Evolutionary conservation across 2,888 invertebrate species (phyloP).

Genomic region (Strigamia crassipes): DNA sequence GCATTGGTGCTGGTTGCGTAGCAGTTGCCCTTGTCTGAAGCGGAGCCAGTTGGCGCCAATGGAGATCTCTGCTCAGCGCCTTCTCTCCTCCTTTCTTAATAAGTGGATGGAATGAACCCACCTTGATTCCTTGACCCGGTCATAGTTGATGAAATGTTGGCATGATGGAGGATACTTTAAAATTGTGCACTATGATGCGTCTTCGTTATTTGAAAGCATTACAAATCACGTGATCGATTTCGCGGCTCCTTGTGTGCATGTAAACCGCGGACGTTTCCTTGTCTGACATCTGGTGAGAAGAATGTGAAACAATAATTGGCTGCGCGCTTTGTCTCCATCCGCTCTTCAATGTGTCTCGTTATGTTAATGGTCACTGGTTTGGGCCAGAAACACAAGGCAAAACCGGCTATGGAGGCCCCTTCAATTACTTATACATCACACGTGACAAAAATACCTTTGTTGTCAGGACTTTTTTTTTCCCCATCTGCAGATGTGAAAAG

Average conservation of each 20-base stretch:
- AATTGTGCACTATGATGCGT: conserved; percentile 42
- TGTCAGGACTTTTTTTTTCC: background rate
- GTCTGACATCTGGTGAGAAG: conserved; percentile 46
- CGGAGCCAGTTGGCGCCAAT: conserved; percentile 31
- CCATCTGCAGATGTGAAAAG: background rate
- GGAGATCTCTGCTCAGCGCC: conserved; percentile 25
- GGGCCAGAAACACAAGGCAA: background rate
- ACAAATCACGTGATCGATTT: conserved; percentile 42
- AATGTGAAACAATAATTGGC: conserved; percentile 44
- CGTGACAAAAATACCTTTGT: background rate
- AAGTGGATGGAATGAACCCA: conserved; percentile 38
- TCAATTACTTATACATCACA: background rate
- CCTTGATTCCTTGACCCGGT: conserved; percentile 36
- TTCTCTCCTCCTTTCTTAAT: conserved; percentile 38
- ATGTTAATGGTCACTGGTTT: conserved; percentile 37
- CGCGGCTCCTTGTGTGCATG: conserved; percentile 42
- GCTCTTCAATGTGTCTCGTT: conserved; percentile 7
- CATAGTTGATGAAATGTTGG: conserved; percentile 32
- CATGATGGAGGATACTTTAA: conserved; percentile 33
- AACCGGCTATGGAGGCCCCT: conserved; percentile 1
- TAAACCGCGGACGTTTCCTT: conserved; percentile 43
- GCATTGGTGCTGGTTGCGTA: conserved; percentile 32
- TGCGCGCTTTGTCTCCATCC: conserved; percentile 21
- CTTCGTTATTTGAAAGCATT: conserved; percentile 41
- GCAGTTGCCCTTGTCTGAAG: conserved; percentile 35